A percentile compares a stretch with the other conserved stretches of the same genome.
These are phyloP conservation scores for Notechis scutatus DNA, from an alignment of 2,113 vertebrate genomes.

Conservation along the genomic window DNA sequence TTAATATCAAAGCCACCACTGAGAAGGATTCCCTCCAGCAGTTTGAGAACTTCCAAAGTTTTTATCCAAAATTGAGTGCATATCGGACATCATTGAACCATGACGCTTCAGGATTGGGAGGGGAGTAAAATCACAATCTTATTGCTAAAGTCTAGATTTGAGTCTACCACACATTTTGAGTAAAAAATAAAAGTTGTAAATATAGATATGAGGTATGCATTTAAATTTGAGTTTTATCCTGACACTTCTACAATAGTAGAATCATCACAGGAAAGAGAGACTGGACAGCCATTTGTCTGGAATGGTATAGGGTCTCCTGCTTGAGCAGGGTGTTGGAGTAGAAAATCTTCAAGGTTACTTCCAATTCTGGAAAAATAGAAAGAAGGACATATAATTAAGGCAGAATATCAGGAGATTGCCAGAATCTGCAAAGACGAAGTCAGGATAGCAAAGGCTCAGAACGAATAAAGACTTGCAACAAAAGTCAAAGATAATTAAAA, in stretches of 20 bases:
- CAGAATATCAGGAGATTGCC: too few relatives aligned
- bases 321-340: neutral
- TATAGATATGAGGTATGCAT: neutral
- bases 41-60: neutral
- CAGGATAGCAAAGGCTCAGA: too few relatives aligned
- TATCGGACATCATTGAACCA: neutral
- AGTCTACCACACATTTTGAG: neutral
- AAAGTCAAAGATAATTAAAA: too few relatives aligned
- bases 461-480: too few relatives aligned
- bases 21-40: neutral
- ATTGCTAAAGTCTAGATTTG: neutral
- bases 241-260: neutral
- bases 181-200: neutral
- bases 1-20: neutral
- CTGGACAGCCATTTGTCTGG: neutral
- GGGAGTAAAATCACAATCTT: neutral
- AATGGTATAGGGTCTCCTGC: neutral
- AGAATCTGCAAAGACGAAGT: too few relatives aligned
- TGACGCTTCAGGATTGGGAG: neutral
- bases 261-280: neutral
- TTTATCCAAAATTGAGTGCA: neutral
- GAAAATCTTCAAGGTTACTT: neutral
- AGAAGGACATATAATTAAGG: too few relatives aligned
- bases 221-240: neutral
- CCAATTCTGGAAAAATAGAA: neutral